A percentile compares a stretch with the other conserved stretches of the same genome.
These are phyloP conservation scores for Eupithecia exiguata DNA, from an alignment of 2,888 invertebrate species.

Conservation along the genomic window DNA sequence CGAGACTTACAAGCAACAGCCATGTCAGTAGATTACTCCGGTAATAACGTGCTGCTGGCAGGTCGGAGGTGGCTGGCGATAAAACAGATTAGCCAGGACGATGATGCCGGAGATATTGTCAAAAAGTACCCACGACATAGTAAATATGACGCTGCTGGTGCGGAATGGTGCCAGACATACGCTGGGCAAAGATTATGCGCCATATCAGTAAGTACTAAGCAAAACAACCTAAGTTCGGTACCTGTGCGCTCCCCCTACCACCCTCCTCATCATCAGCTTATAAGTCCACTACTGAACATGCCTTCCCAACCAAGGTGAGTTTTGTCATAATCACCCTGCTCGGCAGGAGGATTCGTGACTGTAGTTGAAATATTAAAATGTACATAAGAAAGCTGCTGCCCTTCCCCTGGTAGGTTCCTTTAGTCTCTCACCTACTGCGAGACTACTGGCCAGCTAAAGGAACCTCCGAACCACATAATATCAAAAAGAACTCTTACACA, in stretches of 20 bases:
- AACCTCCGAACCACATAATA: neutral
- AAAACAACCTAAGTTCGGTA: neutral
- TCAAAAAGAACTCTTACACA: neutral
- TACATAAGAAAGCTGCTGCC: no score
- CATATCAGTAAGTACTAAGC: slow-evolving; percentile 87
- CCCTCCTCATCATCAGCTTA: neutral
- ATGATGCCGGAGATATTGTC: slow-evolving; percentile 86
- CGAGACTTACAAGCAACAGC: slow-evolving; percentile 95
- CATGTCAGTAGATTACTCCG: slow-evolving; percentile 95
- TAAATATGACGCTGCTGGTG: slow-evolving; percentile 96
- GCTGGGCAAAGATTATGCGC: slow-evolving; percentile 92
- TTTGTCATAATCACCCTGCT: no score
- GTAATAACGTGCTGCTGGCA: slow-evolving; percentile 92
- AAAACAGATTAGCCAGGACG: slow-evolving; percentile 88
- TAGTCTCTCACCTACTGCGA: no score
- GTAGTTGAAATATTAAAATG: no score
- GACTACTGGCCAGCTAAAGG: no score
- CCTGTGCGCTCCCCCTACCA: neutral
- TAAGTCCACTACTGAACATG: no score
- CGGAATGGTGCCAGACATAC: slow-evolving; percentile 95
- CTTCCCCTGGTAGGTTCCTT: no score
- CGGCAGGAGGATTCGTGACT: no score
- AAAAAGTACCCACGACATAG: slow-evolving; percentile 93
- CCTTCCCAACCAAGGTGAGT: no score
- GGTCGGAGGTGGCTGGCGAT: slow-evolving; percentile 92